Percentiles rank a stretch among this genome's conserved stretches.
phyloP scores from a whole-genome alignment of 2,888 invertebrate species.

The Apocheima hispidaria region DNA sequence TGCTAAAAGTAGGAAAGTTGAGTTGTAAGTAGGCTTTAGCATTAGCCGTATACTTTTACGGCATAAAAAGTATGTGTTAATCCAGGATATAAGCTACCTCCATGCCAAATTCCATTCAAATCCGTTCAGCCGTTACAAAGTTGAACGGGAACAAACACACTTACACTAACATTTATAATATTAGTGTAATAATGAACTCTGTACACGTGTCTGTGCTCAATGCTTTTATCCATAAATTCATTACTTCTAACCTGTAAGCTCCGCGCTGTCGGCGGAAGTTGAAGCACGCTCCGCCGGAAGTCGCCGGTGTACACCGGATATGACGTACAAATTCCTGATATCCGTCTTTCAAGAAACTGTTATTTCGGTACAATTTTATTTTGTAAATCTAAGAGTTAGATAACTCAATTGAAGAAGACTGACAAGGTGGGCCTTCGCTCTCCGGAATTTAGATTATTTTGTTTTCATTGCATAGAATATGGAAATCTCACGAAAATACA shows the following conservation, averaged over 20 bases:
- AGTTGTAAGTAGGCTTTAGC: too few species aligned
- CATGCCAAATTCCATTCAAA: too few species aligned
- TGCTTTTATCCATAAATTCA: conserved; percentile 24
- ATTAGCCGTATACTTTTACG: too few species aligned
- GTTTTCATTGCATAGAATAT: not conserved
- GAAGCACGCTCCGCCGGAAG: conserved; percentile 67
- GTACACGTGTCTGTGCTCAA: not conserved
- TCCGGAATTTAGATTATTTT: not conserved
- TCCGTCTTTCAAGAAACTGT: conserved; percentile 56
- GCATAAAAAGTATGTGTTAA: too few species aligned
- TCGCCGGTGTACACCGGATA: conserved; percentile 74
- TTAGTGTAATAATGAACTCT: too few species aligned
- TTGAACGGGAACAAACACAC: too few species aligned
- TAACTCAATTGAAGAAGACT: not conserved
- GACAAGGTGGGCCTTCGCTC: not conserved
- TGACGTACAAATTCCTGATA: conserved; percentile 80
- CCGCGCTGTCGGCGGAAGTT: conserved; percentile 48
- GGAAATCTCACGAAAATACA: too few species aligned
- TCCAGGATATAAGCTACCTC: too few species aligned
- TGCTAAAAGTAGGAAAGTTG: too few species aligned
- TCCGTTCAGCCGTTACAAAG: too few species aligned
- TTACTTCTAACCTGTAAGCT: conserved; percentile 28
- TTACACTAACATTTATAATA: too few species aligned
- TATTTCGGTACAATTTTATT: conserved; percentile 15
- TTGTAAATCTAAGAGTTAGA: not conserved